Percentiles rank a stretch among this genome's conserved stretches.
phyloP scores from a whole-genome alignment of 2,888 invertebrate genomes.

The Ephialtes manifestator region DNA sequence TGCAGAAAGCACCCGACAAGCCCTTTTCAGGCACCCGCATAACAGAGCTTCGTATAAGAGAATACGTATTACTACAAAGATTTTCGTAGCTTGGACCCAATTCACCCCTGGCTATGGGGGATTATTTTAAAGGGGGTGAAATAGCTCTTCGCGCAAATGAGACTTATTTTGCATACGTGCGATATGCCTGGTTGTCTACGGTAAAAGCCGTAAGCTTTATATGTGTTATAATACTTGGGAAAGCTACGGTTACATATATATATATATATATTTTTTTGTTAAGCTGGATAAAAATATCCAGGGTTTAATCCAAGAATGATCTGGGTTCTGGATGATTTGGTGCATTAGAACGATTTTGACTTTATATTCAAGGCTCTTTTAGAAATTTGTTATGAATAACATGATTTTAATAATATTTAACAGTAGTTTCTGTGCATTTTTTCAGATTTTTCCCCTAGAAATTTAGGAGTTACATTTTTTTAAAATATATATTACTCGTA shows the following conservation, averaged over 20 bases:
- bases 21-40: slow-evolving; percentile 58
- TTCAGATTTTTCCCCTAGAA: too few species aligned
- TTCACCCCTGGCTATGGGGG: slow-evolving; percentile 37
- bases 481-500: too few species aligned
- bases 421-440: too few species aligned
- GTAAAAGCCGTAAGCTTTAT: neutral
- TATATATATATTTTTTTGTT: too few species aligned
- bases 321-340: slow-evolving; percentile 29
- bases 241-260: neutral
- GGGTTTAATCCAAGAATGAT: neutral
- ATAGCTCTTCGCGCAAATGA: slow-evolving; percentile 36
- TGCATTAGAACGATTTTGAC: slow-evolving; percentile 35
- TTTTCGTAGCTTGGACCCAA: slow-evolving; percentile 29
- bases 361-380: slow-evolving; percentile 26
- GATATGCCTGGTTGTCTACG: slow-evolving; percentile 27
- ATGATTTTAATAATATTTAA: too few species aligned
- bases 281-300: slow-evolving; percentile 21
- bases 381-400: too few species aligned
- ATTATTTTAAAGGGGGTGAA: slow-evolving; percentile 60
- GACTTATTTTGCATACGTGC: slow-evolving; percentile 42
- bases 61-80: slow-evolving; percentile 44
- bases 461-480: too few species aligned
- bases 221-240: slow-evolving; percentile 15
- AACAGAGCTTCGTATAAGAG: slow-evolving; percentile 16
- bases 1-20: slow-evolving; percentile 55